These are phyloP conservation scores for Chaetodon auriga DNA, from an alignment of 2,113 vertebrate genomes.

Conservation along the genomic window DNA sequence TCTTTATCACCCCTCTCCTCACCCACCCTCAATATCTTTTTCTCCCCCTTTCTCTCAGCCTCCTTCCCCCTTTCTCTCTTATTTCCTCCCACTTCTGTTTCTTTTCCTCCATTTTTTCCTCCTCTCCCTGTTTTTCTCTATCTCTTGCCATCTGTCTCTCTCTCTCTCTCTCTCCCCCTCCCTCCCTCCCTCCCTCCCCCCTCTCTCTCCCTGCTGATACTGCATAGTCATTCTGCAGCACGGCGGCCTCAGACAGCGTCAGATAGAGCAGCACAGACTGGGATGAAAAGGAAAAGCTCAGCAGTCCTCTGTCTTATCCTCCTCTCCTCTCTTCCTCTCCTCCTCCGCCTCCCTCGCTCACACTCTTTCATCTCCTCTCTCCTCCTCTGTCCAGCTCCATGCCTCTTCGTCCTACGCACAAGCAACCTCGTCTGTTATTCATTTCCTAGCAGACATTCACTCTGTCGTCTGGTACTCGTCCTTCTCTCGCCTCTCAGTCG, in stretches of 20 bases:
- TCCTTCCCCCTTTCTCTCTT: too few species aligned
- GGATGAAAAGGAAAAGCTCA: conserved; percentile 69
- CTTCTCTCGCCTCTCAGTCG: not conserved
- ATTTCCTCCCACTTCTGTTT: not conserved
- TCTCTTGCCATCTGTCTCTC: too few species aligned
- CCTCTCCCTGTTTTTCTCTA: not conserved
- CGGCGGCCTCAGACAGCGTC: conserved; percentile 41
- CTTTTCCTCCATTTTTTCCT: not conserved
- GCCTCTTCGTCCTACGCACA: conserved; percentile 20
- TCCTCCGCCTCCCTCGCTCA: not conserved
- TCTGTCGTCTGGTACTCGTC: conserved; percentile 15
- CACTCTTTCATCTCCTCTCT: conserved; percentile 28
- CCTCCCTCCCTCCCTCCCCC: too few species aligned
- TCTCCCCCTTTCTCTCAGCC: not conserved
- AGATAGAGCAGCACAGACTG: conserved; percentile 41
- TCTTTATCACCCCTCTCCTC: not conserved
- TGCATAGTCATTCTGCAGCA: conserved; percentile 74
- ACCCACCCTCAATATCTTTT: not conserved
- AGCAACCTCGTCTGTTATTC: conserved; percentile 6
- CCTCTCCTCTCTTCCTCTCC: not conserved
- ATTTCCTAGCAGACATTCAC: conserved; percentile 8
- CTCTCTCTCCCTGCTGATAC: conserved; percentile 22
- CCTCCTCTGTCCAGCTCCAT: not conserved
- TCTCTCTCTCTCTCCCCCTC: not conserved
- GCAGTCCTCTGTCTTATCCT: conserved; percentile 50